Evolutionary conservation across 2,113 vertebrate species (phyloP), one percentile per base, ranked within the genome.

Genomic region (Pyxicephalus adspersus): DNA sequence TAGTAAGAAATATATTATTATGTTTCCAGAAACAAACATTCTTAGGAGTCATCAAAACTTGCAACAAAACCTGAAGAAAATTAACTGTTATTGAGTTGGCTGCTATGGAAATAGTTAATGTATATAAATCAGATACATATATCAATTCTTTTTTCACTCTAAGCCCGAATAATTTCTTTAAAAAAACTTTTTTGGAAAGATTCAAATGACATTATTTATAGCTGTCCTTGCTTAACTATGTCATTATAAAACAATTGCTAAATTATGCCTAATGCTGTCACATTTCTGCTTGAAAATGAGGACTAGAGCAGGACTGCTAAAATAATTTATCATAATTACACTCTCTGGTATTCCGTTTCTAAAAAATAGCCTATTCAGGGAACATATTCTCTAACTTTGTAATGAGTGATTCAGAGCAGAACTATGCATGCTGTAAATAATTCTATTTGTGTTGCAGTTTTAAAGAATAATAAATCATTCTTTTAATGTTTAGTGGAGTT

Each of bases 401-500:
- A 54, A 77, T 54, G 45, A 64, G 25, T 64, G 50, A 54, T 65
- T 52, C 61, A 77, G 45, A 19, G 45, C 23, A 77, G 51, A 51
- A 61, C 60, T 76, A 76, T 76, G 34, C 26, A 51, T 52, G 60
- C 38, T 77, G 60, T 54, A 77, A 52, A 76, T 76, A 63, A n/a
- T 64, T 64, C 23, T 64, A 76, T 65, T 28, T 51, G 45, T 77
- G 34, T 29, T 19, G 15, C 25, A 77, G 18, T 64, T 52, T 52
- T 77, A 77, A 31, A 64, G 75, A 77, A 77, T 29, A 52, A 54
- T 64, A 64, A 77, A 64, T 52, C 15, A 54, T 51, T 77, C 75
- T 52, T 19, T 11, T 64, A 77, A n/a, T 9, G 16, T 76, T 61
- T 25, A 25, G 15, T 52, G 18, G 5, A 64, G 9, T 63, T 77